Base-by-base conservation (phyloP, 2,113 vertebrate genomes). In the Spea bombifrons region DNA sequence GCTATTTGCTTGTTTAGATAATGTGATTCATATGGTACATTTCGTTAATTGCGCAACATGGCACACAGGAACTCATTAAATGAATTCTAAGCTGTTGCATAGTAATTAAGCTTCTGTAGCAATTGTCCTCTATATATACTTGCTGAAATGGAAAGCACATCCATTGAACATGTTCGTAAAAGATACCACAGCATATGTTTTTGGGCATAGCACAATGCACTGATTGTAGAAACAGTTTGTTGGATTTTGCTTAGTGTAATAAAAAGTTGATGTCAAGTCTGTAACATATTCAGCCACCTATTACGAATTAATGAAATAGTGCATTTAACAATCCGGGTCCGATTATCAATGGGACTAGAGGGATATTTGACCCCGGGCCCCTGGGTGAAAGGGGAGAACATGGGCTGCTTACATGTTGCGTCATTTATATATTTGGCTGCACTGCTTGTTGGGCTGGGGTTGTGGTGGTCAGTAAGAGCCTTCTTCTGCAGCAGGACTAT, bases 1-100 rank as follows among this genome's bases (percentile, higher is more conserved):
- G 8, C 43, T 0, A 5, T 0, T 5, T 57, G 45, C 74, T 43
- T 8, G 70, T 50, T 57, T 66, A 79, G 71, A 80, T 68, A 74
- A 80, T 74, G 71, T 53, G 52, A 80, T 79, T 80, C 71, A 74
- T 80, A 74, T 74, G 78, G 65, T 73, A 80, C 65, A 80, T 67
- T 80, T 47, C 5, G 10, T 16, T 66, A 79, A 80, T 73, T 80
- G 70, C 46, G 49, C 74, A 72, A 80, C 78, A 80, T 61, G 78
- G 64, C 71, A 68, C 78, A 80, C 30, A 74, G 71, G 71, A 68
- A 68, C 78, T 74, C 50, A 65, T 73, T 80, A 67, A 67, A 72
- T 74, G 44, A 61, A 67, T 68, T 57, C 71, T 61, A 68, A 80
- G 45, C 71, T 80, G 55, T 66, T 59, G 44, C 30, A 67, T 67